Evolutionary conservation across 2,888 invertebrate genomes (phyloP).

Genomic region (Sericinus montela): DNA sequence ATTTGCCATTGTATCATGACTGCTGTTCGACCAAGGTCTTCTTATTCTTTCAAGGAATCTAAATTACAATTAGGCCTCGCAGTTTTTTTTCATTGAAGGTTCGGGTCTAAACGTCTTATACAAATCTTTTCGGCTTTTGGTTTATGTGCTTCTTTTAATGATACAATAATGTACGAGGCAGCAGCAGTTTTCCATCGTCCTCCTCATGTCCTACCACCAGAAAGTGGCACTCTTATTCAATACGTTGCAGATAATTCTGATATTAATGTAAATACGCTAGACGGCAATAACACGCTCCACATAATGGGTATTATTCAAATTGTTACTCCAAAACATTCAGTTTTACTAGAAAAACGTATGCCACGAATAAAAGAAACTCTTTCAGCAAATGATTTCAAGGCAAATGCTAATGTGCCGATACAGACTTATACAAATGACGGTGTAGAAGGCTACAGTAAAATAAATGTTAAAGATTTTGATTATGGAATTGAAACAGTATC

Average conservation of each 20-base stretch:
- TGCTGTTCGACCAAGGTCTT: neutral
- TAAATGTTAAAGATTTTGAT: neutral
- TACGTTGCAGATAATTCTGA: neutral
- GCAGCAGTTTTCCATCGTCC: neutral
- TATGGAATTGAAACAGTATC: neutral
- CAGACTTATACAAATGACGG: neutral
- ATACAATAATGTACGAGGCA: neutral
- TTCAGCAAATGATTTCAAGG: neutral
- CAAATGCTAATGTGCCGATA: neutral
- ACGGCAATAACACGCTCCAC: neutral
- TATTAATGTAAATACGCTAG: neutral
- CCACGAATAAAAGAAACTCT: neutral
- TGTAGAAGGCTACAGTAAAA: neutral
- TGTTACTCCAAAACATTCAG: neutral
- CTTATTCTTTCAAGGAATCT: too few relatives aligned
- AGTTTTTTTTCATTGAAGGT: neutral
- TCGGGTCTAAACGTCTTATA: neutral
- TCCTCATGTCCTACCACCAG: neutral
- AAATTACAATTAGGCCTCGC: neutral
- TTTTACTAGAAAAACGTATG: neutral
- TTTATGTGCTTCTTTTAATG: neutral
- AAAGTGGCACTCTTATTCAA: neutral
- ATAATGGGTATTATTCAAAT: neutral
- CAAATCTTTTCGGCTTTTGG: neutral
- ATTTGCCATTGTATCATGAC: neutral